Conservation (phyloP, 2,113 vertebrate species). For the Cyprinus carpio region DNA sequence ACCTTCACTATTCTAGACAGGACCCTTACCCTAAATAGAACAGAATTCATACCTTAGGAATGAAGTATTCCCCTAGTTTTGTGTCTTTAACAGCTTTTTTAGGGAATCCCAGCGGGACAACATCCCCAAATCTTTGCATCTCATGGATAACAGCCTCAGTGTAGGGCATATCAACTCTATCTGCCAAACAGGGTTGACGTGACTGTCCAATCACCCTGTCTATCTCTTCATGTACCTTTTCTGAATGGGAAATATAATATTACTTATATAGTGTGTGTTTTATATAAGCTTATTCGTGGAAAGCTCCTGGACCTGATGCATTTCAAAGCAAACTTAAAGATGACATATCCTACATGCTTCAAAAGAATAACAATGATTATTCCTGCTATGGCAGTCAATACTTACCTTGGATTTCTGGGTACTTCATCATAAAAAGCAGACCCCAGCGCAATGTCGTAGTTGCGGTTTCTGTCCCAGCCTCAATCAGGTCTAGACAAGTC, state of each 20-base stretch:
- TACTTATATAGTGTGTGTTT: not conserved
- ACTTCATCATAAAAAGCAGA: constrained; percentile 69
- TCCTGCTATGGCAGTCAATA: not conserved
- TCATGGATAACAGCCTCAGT: constrained; percentile 76
- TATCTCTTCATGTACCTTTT: constrained; percentile 62
- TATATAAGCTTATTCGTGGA: not conserved
- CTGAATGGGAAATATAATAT: not conserved
- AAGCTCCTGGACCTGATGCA: not conserved
- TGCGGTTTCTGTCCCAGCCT: constrained; percentile 75
- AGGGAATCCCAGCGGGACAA: constrained; percentile 64
- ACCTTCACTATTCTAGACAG: not conserved
- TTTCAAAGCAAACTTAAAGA: not conserved
- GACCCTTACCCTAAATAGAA: too few relatives aligned
- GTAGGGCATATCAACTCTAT: constrained; percentile 70
- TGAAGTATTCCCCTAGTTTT: too few relatives aligned
- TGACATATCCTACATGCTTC: not conserved
- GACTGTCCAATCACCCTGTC: constrained; percentile 51
- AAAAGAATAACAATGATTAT: not conserved
- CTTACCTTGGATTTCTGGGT: constrained; percentile 76
- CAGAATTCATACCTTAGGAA: too few relatives aligned
- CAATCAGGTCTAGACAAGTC: constrained; percentile 65
- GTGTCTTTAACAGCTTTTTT: constrained; percentile 52
- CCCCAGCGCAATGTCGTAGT: constrained; percentile 76
- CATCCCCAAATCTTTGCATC: constrained; percentile 70
- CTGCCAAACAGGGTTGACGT: constrained; percentile 57